Percentiles rank a stretch among this genome's conserved stretches.
These are phyloP conservation scores for Etheostoma nigrum DNA, from an alignment of 2,797 vertebrate species.

Conservation along the genomic window DNA sequence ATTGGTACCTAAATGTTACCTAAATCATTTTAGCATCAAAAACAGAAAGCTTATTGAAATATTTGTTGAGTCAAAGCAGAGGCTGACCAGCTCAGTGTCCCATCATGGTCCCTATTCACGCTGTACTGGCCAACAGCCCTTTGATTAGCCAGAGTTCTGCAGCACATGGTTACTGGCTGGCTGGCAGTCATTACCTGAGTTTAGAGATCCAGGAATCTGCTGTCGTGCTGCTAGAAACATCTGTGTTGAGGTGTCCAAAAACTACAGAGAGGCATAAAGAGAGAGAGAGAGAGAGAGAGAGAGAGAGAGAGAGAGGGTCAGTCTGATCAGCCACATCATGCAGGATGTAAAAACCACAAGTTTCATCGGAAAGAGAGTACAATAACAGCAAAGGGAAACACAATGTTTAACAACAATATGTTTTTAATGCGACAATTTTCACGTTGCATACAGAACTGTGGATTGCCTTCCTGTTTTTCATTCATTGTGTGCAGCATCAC, in stretches of 20 bases:
- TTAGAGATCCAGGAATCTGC: slow-evolving; percentile 83
- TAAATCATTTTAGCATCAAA: too few species aligned
- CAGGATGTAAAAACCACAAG: neutral
- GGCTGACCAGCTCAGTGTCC: neutral
- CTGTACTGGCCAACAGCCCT: neutral
- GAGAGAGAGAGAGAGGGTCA: slow-evolving; percentile 3
- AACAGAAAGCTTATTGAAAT: too few species aligned
- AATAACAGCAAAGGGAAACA: neutral
- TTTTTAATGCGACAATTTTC: neutral
- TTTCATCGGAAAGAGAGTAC: too few species aligned
- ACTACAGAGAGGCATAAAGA: slow-evolving; percentile 80
- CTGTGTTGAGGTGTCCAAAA: slow-evolving; percentile 91
- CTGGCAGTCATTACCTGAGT: slow-evolving; percentile 82
- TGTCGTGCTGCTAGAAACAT: slow-evolving; percentile 93
- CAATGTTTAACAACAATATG: neutral
- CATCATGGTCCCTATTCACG: neutral
- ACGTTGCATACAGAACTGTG: neutral
- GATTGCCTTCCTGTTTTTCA: neutral
- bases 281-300: neutral
- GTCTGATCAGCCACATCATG: neutral
- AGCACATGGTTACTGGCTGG: neutral
- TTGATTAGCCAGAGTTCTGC: neutral
- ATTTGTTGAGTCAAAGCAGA: too few species aligned
- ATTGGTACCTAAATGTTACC: neutral
- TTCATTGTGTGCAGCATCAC: neutral